These are phyloP conservation scores for Champsocephalus gunnari DNA, from an alignment of 2,797 vertebrate genomes.

Conservation along the genomic window DNA sequence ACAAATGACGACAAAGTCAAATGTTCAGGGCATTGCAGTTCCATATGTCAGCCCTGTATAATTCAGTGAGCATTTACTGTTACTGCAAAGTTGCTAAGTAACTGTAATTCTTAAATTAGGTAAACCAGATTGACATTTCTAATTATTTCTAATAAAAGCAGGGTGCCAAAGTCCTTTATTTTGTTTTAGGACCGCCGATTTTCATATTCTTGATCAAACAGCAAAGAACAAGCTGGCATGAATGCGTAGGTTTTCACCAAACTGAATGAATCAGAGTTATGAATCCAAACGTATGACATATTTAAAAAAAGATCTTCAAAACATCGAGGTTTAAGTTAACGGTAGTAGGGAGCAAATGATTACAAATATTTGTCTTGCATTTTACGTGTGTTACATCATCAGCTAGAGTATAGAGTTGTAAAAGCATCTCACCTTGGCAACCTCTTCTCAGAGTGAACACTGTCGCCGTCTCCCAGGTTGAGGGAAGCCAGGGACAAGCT, in stretches of 20 bases:
- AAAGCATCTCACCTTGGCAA: conserved; percentile 89
- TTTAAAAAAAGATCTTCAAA: neutral
- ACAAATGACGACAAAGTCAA: neutral
- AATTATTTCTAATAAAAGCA: neutral
- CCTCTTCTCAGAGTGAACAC: conserved; percentile 92
- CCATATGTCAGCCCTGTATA: neutral
- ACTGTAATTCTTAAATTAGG: conserved; percentile 6
- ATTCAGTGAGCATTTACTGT: neutral
- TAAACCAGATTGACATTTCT: neutral
- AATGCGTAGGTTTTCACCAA: neutral
- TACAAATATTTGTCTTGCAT: neutral
- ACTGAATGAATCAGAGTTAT: neutral
- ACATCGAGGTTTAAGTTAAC: too few relatives aligned
- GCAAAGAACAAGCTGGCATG: neutral
- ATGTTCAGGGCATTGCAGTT: neutral
- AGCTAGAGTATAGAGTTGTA: neutral
- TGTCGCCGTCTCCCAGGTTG: conserved; percentile 93
- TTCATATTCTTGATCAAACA: neutral
- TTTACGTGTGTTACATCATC: neutral
- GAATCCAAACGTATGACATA: neutral
- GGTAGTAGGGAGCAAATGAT: neutral
- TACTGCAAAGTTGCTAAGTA: neutral
- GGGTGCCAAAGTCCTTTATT: neutral
- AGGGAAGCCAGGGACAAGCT: conserved; percentile 96
- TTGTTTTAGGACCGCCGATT: neutral